Conservation (phyloP, 2,797 vertebrate species). For the Parotocinclus haroldoi region DNA sequence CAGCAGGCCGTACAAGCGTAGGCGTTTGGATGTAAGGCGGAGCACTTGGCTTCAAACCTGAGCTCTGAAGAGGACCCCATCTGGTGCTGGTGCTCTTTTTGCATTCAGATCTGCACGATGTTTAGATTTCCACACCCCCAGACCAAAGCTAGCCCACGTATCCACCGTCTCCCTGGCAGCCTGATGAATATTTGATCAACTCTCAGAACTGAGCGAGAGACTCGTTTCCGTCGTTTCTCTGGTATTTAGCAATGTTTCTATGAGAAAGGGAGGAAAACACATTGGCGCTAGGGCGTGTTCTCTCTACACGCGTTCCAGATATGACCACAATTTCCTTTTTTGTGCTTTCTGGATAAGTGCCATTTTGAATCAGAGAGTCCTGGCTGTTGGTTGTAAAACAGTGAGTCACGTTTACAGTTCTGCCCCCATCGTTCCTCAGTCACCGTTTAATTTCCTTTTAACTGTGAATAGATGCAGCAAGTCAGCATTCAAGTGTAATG, state of each 20-base stretch:
- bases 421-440: neutral
- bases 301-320: neutral
- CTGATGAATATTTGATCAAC: conserved; percentile 3
- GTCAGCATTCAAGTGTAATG: conserved; percentile 2
- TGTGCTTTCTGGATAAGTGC: conserved; percentile 6
- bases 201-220: conserved; percentile 1
- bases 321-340: conserved; percentile 18
- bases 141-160: neutral
- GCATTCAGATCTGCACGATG: neutral
- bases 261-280: neutral
- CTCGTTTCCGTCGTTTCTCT: neutral
- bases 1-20: conserved; percentile 11
- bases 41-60: neutral
- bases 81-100: conserved; percentile 11
- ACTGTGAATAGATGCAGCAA: neutral
- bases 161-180: neutral
- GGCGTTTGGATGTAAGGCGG: neutral
- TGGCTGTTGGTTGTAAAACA: neutral
- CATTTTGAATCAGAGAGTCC: neutral
- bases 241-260: neutral
- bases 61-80: conserved; percentile 7
- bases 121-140: conserved; percentile 2
- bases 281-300: conserved; percentile 25
- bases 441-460: neutral
- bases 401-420: conserved; percentile 7